A percentile compares a stretch with the other conserved stretches of the same genome.
Conservation (phyloP, 2,113 vertebrate species). For the Limnothrissa miodon region DNA sequence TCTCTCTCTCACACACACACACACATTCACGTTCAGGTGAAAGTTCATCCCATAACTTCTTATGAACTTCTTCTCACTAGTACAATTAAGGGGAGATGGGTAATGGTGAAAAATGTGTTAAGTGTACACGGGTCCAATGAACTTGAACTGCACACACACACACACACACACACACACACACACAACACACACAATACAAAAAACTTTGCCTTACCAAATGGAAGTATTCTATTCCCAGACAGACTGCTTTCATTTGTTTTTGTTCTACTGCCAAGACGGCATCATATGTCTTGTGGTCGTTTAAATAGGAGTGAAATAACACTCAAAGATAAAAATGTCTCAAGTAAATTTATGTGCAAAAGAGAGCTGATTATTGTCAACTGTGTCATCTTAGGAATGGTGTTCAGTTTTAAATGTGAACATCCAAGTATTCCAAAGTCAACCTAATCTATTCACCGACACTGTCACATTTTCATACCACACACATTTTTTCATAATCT, state of each 20-base stretch:
- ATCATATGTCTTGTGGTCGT: background rate
- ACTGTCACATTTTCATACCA: conserved; percentile 10
- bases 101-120: background rate
- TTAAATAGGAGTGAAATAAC: background rate
- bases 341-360: background rate
- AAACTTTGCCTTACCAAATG: conserved; percentile 15
- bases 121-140: background rate
- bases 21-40: background rate
- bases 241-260: background rate
- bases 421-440: background rate
- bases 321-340: background rate
- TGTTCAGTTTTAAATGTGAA: background rate
- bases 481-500: background rate
- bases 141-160: background rate
- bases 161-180: background rate
- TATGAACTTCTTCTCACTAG: background rate
- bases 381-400: background rate
- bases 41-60: background rate
- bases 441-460: background rate
- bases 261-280: conserved; percentile 9
- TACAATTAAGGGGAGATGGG: background rate
- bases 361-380: background rate
- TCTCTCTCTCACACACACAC: background rate
- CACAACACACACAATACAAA: background rate
- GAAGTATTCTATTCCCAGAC: conserved; percentile 18